phyloP scores from a whole-genome alignment of 2,113 vertebrate species.

The Origma solitaria region DNA sequence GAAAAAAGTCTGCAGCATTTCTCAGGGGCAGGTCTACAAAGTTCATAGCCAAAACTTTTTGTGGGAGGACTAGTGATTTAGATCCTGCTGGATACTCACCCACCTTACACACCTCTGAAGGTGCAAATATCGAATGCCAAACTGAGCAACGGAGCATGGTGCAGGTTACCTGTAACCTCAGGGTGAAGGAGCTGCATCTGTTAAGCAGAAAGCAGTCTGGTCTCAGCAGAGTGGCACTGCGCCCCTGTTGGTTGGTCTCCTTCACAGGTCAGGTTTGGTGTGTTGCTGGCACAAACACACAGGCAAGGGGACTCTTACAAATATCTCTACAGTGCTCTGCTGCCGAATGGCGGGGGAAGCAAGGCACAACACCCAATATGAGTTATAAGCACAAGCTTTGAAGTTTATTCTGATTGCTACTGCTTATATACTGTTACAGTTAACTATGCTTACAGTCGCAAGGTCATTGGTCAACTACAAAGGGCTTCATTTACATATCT shows the following conservation, averaged over 20 bases:
- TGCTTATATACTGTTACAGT: no score
- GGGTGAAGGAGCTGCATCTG: background rate
- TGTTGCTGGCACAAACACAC: background rate
- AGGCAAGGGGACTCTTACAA: background rate
- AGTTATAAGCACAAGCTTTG: no score
- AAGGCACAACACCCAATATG: no score
- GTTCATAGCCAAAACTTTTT: background rate
- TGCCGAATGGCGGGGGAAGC: no score
- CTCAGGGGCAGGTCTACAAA: background rate
- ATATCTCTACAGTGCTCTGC: background rate
- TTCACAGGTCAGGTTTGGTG: background rate
- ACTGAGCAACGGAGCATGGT: background rate
- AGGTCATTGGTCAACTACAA: no score
- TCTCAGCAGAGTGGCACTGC: background rate
- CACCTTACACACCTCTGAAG: background rate
- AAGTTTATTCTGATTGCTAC: no score
- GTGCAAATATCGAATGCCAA: background rate
- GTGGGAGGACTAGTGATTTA: background rate
- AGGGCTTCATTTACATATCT: no score
- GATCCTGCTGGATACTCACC: background rate
- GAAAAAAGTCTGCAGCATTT: background rate
- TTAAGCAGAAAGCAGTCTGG: background rate
- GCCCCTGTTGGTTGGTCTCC: accelerated
- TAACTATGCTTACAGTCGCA: no score
- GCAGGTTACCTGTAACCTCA: background rate